Evolutionary conservation across 2,113 vertebrate genomes (phyloP).

Genomic region (Nansenia antarctica): DNA sequence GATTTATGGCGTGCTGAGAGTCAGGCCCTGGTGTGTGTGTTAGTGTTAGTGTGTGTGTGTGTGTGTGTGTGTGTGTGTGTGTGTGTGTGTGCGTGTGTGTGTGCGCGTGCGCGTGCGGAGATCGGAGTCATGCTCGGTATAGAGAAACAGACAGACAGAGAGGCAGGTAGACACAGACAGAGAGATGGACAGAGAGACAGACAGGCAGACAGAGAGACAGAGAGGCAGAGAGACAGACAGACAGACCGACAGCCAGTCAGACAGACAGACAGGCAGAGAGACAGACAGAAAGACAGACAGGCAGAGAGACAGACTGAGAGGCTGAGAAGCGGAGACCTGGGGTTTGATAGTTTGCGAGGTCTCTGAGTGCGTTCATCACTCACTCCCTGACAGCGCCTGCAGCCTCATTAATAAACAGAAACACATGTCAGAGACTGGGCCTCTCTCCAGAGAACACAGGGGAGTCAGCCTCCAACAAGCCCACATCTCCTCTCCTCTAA

Average conservation of each 20-base stretch:
- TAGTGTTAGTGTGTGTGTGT: conserved; percentile 34
- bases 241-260: not conserved
- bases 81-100: not conserved
- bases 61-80: not conserved
- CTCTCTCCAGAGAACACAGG: conserved; percentile 17
- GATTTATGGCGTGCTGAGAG: conserved; percentile 53
- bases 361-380: conserved; percentile 12
- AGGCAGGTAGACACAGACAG: conserved; percentile 20
- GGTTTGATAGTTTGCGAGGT: conserved; percentile 7
- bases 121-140: too few species aligned
- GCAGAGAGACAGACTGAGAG: conserved; percentile 17
- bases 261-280: conserved; percentile 12
- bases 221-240: conserved; percentile 43
- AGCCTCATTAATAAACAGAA: conserved; percentile 34
- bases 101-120: not conserved
- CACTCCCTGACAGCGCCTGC: conserved; percentile 26
- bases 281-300: conserved; percentile 61
- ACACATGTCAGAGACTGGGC: conserved; percentile 35
- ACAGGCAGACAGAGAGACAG: conserved; percentile 59
- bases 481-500: not conserved
- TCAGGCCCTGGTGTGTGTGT: conserved; percentile 28
- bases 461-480: conserved; percentile 11
- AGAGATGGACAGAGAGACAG: conserved; percentile 55
- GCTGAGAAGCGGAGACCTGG: not conserved
- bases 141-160: not conserved